phyloP scores from a whole-genome alignment of 2,113 vertebrate species.

The Megaceryle torquata region DNA sequence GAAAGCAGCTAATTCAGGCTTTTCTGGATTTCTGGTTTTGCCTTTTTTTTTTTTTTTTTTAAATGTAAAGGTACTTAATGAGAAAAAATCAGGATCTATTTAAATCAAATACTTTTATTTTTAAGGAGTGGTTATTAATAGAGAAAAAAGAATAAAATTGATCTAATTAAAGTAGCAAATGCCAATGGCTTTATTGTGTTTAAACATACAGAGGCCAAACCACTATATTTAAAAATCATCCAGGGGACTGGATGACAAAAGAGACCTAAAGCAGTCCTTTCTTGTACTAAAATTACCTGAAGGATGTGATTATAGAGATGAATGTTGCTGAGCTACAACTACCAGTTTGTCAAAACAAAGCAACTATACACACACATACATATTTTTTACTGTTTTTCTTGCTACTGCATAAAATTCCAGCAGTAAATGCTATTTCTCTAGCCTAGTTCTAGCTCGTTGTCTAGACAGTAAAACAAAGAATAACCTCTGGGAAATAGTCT shows the following conservation, averaged over 20 bases:
- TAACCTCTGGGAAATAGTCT: constrained; percentile 16
- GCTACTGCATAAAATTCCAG: background rate
- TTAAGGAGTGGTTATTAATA: background rate
- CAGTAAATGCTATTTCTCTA: background rate
- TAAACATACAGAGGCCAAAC: background rate
- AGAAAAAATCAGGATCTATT: background rate
- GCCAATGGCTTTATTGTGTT: background rate
- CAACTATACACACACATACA: background rate
- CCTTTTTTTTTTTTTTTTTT: background rate
- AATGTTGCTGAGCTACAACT: background rate
- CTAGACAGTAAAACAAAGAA: constrained; percentile 43
- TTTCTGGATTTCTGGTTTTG: background rate
- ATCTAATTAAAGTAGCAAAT: background rate
- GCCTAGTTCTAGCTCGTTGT: background rate
- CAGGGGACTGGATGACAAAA: background rate
- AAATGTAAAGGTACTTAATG: background rate
- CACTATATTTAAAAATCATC: background rate
- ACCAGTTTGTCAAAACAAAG: constrained; percentile 23
- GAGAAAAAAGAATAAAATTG: background rate
- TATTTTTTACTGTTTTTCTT: background rate
- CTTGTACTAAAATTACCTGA: background rate
- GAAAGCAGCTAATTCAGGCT: background rate
- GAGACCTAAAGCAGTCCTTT: background rate
- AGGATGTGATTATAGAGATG: background rate
- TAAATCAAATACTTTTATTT: background rate